Conservation (phyloP, 1,140 invertebrate genomes). For the Bombus picipes region DNA sequence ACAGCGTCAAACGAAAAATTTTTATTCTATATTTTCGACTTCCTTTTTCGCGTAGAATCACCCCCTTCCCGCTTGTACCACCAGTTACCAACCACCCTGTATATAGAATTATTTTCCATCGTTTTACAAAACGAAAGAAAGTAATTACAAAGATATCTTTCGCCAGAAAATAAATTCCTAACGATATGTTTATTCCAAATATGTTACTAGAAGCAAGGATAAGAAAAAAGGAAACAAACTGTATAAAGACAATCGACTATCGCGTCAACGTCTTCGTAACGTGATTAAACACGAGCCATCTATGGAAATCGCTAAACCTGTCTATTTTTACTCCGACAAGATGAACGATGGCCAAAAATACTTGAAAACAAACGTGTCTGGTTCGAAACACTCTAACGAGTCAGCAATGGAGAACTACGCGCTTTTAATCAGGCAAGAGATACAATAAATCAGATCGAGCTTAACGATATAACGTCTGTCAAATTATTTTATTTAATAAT, state of each 20-base stretch:
- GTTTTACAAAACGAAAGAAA: neutral
- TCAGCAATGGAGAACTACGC: neutral
- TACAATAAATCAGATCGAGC: neutral
- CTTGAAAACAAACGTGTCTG: neutral
- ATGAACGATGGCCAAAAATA: slow-evolving; percentile 15
- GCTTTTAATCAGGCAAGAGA: slow-evolving; percentile 24
- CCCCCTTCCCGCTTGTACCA: too few relatives aligned
- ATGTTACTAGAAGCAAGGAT: slow-evolving; percentile 4
- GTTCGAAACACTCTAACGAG: neutral
- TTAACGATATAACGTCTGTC: neutral
- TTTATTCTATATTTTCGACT: too few relatives aligned
- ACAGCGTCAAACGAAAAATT: too few relatives aligned
- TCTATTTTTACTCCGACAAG: slow-evolving; percentile 21
- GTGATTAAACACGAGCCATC: neutral
- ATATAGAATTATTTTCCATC: neutral
- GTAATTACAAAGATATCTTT: neutral
- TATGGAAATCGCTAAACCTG: neutral
- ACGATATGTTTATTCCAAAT: neutral
- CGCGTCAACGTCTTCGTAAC: slow-evolving; percentile 13
- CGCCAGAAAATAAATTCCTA: neutral
- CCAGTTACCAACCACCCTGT: too few relatives aligned
- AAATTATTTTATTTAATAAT: neutral
- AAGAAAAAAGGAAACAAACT: neutral
- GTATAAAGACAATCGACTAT: neutral
- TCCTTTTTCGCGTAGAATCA: too few relatives aligned